Evolutionary conservation across 1,140 invertebrate species (phyloP), one percentile per base, ranked within the genome.

Genomic region (Papilio dardanus): DNA sequence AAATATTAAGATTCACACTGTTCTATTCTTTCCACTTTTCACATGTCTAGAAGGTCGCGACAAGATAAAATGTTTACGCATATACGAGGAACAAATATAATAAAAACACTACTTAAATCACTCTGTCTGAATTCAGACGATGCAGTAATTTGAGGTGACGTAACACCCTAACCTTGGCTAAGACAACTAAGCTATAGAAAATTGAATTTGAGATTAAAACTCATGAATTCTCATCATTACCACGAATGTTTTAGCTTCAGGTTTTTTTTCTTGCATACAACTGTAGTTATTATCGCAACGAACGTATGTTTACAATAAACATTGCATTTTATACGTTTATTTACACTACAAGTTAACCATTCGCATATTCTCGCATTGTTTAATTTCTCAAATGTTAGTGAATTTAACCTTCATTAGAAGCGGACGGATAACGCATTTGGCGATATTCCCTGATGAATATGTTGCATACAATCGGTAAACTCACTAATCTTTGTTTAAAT

Each of bases 341-440:
- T 54, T 54, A 28, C 7, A 54, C 24, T 54, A 54, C 21, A 28
- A 24, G 16, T 24, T 24, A 46, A 54, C 50, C 21, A 12, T 54
- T 54, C 10, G 24, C 54, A 62, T 62, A 62, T 62, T 62, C 3
- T 28, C 24, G 16, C 54, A 62, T 28, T 62, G 24, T 62, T 62
- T 58, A 24, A 58, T 14, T 62, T 62, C 12, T 62, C 30, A 16
- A 62, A 62, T 62, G 12, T 62, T 62, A 16, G 54, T 14, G 54
- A 30, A 62, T 62, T 40, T 71, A 77, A 77, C 76, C 76, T 77
- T 77, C 71, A 58, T 24, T 50, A 50, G 50, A 54, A 40, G 71
- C 69, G 21, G 67, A 76, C 67, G 71, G 28, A 69, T 14, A 77
- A 73, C 83, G 76, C 76, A 83, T 79, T 83, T 84, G 83, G 83